Percentiles rank a stretch among this genome's conserved stretches.
phyloP scores from a whole-genome alignment of 2,888 invertebrate genomes.

The Melikaiella ostensackeni region DNA sequence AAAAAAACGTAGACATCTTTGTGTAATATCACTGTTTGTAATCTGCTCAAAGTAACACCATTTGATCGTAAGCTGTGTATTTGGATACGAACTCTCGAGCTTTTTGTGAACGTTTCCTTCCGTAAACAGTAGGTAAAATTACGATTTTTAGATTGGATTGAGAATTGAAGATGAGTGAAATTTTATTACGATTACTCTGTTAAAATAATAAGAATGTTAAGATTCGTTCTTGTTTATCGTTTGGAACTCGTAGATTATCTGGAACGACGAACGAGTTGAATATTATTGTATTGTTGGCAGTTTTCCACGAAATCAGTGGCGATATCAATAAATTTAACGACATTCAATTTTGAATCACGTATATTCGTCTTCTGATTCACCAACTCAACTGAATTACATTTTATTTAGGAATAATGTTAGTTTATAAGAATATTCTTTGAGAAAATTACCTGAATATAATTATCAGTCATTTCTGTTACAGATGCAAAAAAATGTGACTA shows the following conservation, averaged over 20 bases:
- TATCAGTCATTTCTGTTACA: slow-evolving; percentile 17
- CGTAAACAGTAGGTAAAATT: slow-evolving; percentile 25
- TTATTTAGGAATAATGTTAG: neutral
- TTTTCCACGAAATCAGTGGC: slow-evolving; percentile 54
- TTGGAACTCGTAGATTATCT: slow-evolving; percentile 8
- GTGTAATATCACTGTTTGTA: slow-evolving; percentile 27
- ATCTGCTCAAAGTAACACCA: slow-evolving; percentile 36
- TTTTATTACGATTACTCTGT: slow-evolving; percentile 32
- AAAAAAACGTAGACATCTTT: slow-evolving; percentile 14
- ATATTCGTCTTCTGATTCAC: slow-evolving; percentile 7
- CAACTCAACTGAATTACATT: neutral
- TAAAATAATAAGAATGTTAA: slow-evolving; percentile 25
- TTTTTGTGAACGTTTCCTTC: slow-evolving; percentile 39
- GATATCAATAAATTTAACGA: slow-evolving; percentile 48
- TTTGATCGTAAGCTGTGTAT: slow-evolving; percentile 30
- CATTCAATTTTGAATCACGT: slow-evolving; percentile 30
- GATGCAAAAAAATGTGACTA: slow-evolving; percentile 14
- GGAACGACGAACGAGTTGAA: slow-evolving; percentile 45
- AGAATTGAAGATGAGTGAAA: slow-evolving; percentile 8
- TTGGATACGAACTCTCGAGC: slow-evolving; percentile 29
- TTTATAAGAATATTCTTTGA: slow-evolving; percentile 44
- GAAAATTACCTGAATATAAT: neutral
- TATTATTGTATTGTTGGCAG: slow-evolving; percentile 56
- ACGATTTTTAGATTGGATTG: slow-evolving; percentile 20
- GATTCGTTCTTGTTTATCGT: slow-evolving; percentile 5